Evolutionary conservation across 2,797 vertebrate species (phyloP), one percentile per base, ranked within the genome.

Genomic region (Telmatherina bonti): DNA sequence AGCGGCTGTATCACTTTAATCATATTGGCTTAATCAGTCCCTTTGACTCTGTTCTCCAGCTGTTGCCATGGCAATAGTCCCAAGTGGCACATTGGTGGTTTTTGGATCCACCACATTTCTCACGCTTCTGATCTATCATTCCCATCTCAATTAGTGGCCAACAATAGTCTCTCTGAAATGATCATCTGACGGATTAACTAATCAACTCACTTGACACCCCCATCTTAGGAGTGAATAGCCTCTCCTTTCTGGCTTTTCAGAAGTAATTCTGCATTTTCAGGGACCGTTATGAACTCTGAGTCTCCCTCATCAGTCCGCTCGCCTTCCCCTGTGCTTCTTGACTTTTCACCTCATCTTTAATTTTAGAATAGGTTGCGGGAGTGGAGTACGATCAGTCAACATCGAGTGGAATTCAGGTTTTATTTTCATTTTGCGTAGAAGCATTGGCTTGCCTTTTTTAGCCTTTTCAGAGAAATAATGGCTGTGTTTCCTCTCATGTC

Each of bases 91-190:
- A 22, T 31, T 11, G 55, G 27, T 61, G 62, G 66, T 72, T 70
- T 78, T 49, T 35, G 55, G 60, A 78, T 78, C 70, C 33, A 9
- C 15, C 20, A 1, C 22, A 53, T 70, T 70, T 88, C 87, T 85
- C 85, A 86, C 62, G 56, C 70, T 36, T 35, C 66, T 45, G 24
- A 70, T 57, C 64, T 49, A 81, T 82, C 84, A 2, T 35, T 30
- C 20, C 47, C 47, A 78, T 91, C 87, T 86, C 86, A 89, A 88
- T 92, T 86, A 88, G 62, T 31, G 54, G 43, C 73, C 52, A 41
- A 85, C 83, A 89, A 85, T 84, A 57, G 73, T 61, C 66, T 76
- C 55, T 76, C 33, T 76, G 82, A 81, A 78, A 67, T 66, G 47
- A 70, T 73, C 6, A 27, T 78, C 74, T 57, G 47, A 56, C 15